Evolutionary conservation across 2,888 invertebrate species (phyloP).

Genomic region (Euplexia lucipara): DNA sequence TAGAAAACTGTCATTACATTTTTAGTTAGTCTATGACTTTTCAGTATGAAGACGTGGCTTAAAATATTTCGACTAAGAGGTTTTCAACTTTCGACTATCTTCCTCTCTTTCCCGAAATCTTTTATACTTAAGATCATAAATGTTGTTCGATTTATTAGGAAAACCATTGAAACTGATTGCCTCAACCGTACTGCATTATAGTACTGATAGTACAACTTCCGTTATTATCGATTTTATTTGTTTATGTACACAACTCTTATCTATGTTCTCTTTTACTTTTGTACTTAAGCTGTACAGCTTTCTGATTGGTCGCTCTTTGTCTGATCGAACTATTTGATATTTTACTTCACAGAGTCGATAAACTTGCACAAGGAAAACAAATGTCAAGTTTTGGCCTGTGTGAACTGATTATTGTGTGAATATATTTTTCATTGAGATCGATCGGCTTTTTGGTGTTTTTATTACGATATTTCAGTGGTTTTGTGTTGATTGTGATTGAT

Average conservation of each 20-base stretch:
- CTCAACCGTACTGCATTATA: background rate
- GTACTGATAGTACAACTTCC: too few species aligned
- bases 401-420: conserved; percentile 38
- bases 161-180: background rate
- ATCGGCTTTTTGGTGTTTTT: background rate
- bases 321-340: conserved; percentile 10
- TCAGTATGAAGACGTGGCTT: conserved; percentile 50
- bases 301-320: conserved; percentile 62
- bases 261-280: conserved; percentile 56
- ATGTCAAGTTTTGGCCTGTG: conserved; percentile 46
- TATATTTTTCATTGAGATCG: conserved; percentile 16
- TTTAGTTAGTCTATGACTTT: conserved; percentile 40
- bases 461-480: conserved; percentile 15
- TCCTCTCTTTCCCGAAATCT: background rate
- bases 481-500: conserved; percentile 38
- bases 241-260: conserved; percentile 58
- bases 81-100: background rate
- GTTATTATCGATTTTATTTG: conserved; percentile 52
- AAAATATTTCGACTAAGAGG: too few species aligned
- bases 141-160: background rate
- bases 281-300: accelerated
- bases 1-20: conserved; percentile 50
- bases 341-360: conserved; percentile 59
- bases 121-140: too few species aligned
- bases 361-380: conserved; percentile 61